Percentiles rank a stretch among this genome's conserved stretches.
These are phyloP conservation scores for Ophion slaviceki DNA, from an alignment of 2,888 invertebrate genomes.

Conservation along the genomic window DNA sequence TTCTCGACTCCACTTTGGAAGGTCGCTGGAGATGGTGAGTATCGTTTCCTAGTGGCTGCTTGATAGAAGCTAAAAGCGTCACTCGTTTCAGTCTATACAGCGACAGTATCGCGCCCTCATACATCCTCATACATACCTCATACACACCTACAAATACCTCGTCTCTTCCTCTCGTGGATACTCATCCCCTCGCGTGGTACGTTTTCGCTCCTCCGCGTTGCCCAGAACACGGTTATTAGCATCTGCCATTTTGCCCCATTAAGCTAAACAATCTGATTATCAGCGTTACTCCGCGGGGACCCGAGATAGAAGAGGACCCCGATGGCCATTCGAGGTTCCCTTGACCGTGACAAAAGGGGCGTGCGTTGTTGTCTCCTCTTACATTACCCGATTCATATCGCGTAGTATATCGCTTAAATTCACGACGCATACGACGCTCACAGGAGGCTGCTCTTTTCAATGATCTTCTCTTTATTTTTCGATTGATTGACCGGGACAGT, in stretches of 20 bases:
- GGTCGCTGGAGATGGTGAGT: background rate
- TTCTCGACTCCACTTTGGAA: conserved; percentile 27
- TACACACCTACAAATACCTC: background rate
- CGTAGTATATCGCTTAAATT: conserved; percentile 19
- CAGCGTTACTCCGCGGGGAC: conserved; percentile 36
- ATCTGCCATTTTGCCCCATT: conserved; percentile 66
- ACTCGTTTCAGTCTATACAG: conserved; percentile 19
- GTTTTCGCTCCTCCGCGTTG: conserved; percentile 32
- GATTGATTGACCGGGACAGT: too few relatives aligned
- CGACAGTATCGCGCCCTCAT: background rate
- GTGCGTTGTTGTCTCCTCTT: background rate
- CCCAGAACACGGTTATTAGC: conserved; percentile 66
- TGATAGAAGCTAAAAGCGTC: conserved; percentile 54
- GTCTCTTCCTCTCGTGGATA: background rate
- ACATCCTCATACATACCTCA: too few relatives aligned
- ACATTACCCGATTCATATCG: background rate
- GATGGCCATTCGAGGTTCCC: conserved; percentile 49
- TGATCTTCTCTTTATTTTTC: background rate
- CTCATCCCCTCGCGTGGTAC: conserved; percentile 12
- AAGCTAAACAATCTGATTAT: conserved; percentile 70
- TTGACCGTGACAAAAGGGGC: conserved; percentile 29
- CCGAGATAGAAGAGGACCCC: conserved; percentile 3
- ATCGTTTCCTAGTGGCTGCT: conserved; percentile 41
- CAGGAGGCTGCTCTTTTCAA: background rate
- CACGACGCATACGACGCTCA: background rate